These are phyloP conservation scores for Drosophila ananassae DNA, from an alignment of 1,140 invertebrate genomes.

Conservation along the genomic window DNA sequence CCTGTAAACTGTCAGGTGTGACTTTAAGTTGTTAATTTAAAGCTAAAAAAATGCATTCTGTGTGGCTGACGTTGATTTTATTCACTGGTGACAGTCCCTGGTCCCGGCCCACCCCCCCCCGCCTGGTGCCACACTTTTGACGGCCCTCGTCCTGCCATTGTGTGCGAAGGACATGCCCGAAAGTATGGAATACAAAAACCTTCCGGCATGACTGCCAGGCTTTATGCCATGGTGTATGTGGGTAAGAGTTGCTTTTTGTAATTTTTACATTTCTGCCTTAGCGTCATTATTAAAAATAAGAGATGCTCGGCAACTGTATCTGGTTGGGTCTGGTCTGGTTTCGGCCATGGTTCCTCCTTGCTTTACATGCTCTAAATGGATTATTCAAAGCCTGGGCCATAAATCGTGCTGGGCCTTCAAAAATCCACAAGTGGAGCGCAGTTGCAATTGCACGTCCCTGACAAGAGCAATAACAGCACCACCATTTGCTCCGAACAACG, in stretches of 20 bases:
- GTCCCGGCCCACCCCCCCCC: neutral
- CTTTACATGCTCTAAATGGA: slow-evolving; percentile 68
- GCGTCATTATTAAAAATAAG: slow-evolving; percentile 70
- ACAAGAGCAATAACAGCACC: slow-evolving; percentile 21
- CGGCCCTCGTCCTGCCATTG: slow-evolving; percentile 29
- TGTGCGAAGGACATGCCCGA: slow-evolving; percentile 71
- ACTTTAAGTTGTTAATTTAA: slow-evolving; percentile 25
- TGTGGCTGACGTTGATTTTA: slow-evolving; percentile 66
- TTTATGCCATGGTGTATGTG: slow-evolving; percentile 6
- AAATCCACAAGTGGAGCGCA: slow-evolving; percentile 29
- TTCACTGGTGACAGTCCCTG: slow-evolving; percentile 61
- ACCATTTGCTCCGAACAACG: neutral
- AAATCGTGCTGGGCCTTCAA: slow-evolving; percentile 36
- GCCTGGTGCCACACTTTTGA: neutral
- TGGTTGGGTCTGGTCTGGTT: neutral
- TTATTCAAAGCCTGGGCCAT: slow-evolving; percentile 70
- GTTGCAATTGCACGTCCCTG: slow-evolving; percentile 23
- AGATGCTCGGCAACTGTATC: slow-evolving; percentile 22
- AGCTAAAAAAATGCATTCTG: slow-evolving; percentile 33
- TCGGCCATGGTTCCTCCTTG: slow-evolving; percentile 5
- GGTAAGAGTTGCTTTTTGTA: slow-evolving; percentile 30
- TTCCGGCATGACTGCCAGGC: slow-evolving; percentile 22
- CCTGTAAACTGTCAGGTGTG: neutral
- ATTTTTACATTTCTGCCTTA: slow-evolving; percentile 43
- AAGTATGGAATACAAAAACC: slow-evolving; percentile 56